Percentiles rank a stretch among this genome's conserved stretches.
Evolutionary conservation across 2,888 invertebrate species (phyloP).

Genomic region (Tortricodes alternella): DNA sequence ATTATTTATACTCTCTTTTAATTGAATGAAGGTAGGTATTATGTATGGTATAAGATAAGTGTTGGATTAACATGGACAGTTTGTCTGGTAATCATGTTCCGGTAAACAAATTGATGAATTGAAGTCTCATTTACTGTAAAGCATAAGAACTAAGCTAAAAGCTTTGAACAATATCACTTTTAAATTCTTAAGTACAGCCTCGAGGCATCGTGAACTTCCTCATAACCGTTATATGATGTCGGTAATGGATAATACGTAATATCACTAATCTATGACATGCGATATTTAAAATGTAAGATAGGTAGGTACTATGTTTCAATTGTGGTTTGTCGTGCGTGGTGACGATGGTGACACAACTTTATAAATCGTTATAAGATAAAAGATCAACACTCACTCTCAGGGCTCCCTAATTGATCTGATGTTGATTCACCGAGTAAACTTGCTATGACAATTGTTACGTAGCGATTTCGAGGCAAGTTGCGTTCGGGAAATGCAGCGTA

Average conservation of each 20-base stretch:
- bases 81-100: background rate
- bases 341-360: constrained; percentile 68
- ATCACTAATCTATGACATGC: constrained; percentile 58
- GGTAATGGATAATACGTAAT: constrained; percentile 75
- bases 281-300: constrained; percentile 56
- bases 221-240: constrained; percentile 65
- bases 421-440: constrained; percentile 22
- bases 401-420: constrained; percentile 44
- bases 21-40: constrained; percentile 15
- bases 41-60: background rate
- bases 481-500: constrained; percentile 35
- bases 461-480: constrained; percentile 10
- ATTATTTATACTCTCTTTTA: constrained; percentile 23
- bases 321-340: constrained; percentile 49
- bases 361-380: constrained; percentile 62
- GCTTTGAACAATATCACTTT: constrained; percentile 12
- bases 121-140: background rate
- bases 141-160: constrained; percentile 1
- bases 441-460: constrained; percentile 28
- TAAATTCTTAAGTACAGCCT: constrained; percentile 48
- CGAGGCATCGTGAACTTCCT: constrained; percentile 59
- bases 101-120: background rate
- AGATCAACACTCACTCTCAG: constrained; percentile 67
- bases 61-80: background rate
- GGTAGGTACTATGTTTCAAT: background rate